phyloP scores from a whole-genome alignment of 2,888 invertebrate genomes.

The Caenorhabditis doughertyi region DNA sequence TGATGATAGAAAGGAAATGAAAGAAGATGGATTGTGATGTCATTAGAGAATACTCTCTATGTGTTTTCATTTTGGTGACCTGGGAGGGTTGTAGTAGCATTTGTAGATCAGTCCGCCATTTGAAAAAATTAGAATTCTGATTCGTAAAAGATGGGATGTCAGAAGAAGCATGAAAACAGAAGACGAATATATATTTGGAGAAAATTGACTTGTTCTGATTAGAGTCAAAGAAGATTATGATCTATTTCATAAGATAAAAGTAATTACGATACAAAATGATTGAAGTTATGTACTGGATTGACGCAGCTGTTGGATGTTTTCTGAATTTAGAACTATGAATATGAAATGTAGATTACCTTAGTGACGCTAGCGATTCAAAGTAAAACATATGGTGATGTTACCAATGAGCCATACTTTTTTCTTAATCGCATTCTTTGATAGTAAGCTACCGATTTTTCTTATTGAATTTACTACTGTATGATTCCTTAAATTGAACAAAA shows the following conservation, averaged over 20 bases:
- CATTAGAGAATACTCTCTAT: constrained; percentile 15
- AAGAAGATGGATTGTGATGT: constrained; percentile 27
- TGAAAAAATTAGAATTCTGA: background rate
- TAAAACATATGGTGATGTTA: too few species aligned
- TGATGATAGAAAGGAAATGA: constrained; percentile 34
- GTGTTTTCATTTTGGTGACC: constrained; percentile 11
- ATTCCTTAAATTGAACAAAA: too few species aligned
- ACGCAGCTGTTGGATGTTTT: background rate
- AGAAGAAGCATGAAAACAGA: constrained; percentile 1
- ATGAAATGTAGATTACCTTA: background rate
- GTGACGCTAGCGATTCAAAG: too few species aligned
- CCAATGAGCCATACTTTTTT: too few species aligned
- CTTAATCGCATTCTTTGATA: too few species aligned
- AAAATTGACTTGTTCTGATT: constrained; percentile 3
- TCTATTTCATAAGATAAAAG: background rate
- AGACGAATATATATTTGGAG: background rate
- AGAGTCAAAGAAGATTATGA: background rate
- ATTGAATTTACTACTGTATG: too few species aligned
- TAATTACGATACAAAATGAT: constrained; percentile 31
- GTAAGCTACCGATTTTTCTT: too few species aligned
- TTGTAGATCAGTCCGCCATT: constrained; percentile 24
- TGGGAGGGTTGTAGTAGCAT: constrained; percentile 25
- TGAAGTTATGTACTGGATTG: background rate
- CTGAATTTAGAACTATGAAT: background rate
- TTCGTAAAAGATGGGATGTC: background rate